Evolutionary conservation across 2,797 vertebrate genomes (phyloP).

Genomic region (Tachyglossus aculeatus): DNA sequence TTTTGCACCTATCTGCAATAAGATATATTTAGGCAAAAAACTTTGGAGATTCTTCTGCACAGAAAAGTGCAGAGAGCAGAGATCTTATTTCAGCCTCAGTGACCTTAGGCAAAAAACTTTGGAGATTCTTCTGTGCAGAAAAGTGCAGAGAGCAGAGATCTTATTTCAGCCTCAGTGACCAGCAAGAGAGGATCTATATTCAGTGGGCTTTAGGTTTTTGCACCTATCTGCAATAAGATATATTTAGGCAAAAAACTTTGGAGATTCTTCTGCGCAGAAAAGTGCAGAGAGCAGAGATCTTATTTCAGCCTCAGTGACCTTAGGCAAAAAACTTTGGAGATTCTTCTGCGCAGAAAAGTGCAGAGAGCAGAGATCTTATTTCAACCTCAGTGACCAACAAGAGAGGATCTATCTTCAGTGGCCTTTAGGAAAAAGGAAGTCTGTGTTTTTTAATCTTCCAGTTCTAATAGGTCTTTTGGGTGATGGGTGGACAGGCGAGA

Average conservation of each 20-base stretch:
- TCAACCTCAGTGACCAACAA: too few relatives aligned
- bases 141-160: constrained; percentile 6
- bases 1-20: constrained; percentile 57
- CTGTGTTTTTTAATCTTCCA: constrained; percentile 6
- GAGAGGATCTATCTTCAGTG: too few relatives aligned
- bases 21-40: constrained; percentile 52
- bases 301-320: constrained; percentile 7
- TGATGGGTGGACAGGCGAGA: neutral
- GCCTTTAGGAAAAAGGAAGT: constrained; percentile 4
- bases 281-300: neutral
- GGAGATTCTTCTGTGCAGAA: constrained; percentile 36
- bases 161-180: neutral
- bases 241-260: constrained; percentile 46
- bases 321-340: constrained; percentile 43
- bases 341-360: constrained; percentile 40
- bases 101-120: constrained; percentile 50
- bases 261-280: constrained; percentile 40
- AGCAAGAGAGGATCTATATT: neutral
- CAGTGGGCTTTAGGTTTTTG: constrained; percentile 50
- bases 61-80: constrained; percentile 15
- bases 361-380: neutral
- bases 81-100: neutral
- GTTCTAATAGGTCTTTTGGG: neutral
- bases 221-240: constrained; percentile 53
- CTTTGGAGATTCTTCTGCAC: constrained; percentile 33